Base-by-base conservation (phyloP, 2,888 invertebrate genomes). In the Cyrtodaria siliqua region DNA sequence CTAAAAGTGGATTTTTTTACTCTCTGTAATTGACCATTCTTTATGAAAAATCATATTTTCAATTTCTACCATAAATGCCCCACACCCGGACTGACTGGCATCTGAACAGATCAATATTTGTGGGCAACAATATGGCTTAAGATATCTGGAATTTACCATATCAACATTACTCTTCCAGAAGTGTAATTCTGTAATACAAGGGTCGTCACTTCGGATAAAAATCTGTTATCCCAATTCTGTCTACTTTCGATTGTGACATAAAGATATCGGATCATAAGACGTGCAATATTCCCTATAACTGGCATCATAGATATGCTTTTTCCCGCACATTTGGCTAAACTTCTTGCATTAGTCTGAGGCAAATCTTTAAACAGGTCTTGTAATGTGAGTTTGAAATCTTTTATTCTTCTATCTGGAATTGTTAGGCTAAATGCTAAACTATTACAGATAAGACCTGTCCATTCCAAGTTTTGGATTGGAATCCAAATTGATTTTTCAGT, bases 361-460 rank as follows among this genome's bases (percentile, higher is more conserved):
- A 33, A 33, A 33, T 12, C 33, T 33, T 33, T 12, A 33, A 33
- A 33, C 4, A 33, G 33, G 12, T 33, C 12, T 12, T 18, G 8
- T 16, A 44, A 44, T 9, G 57, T 53, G 1, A 18, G 14, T 44
- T 40, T 18, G 1, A 70, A 26, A 62, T 70, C 57, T 18, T 23
- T 2, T 33, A 64, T 49, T 44, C 57, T 50, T 14, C 57, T 57
- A 0, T 57, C 18, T 8, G 71, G 71, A 24, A 64, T 71, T 23
- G 23, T 23, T 16, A 71, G 14, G 23, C 18, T n/a, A 49, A 52
- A 63, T 3, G 2, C 1, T 29, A 20, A 26, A 18, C 59, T 40
- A 26, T 72, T 40, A 52, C 64, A 60, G 18, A 52, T 4, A 6
- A 60, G 1, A 4, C 56, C 57, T n/a, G 23, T 49, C 56, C 33